Base-by-base conservation (phyloP, 2,113 vertebrate species). In the Pungitius pungitius region DNA sequence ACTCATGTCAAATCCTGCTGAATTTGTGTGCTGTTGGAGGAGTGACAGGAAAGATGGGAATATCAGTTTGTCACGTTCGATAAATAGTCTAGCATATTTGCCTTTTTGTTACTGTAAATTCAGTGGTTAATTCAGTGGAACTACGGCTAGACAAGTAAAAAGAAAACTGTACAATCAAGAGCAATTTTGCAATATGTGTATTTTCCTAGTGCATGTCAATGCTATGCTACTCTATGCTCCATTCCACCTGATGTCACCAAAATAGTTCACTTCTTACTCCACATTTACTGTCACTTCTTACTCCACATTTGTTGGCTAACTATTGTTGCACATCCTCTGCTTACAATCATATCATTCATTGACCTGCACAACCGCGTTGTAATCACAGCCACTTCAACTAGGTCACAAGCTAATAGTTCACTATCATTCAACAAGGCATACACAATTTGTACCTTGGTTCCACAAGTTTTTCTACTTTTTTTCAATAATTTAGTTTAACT, bases 41-140 rank as follows among this genome's bases (percentile, higher is more conserved):
- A 85, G 45, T 22, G 26, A 55, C 58, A 13, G 49, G 69, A 77
- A 69, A 67, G 45, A 73, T 67, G 49, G 45, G 68, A 39, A 73
- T 56, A 27, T 33, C 18, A 73, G 20, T 58, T 18, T 56, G 60
- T 58, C 43, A 45, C n/a, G 8, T 57, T n/a, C 17, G 15, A 12
- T 9, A 35, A 51, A 75, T 17, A 17, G 13, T 27, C 11, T 17
- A 17, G 39, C 10, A 55, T n/a, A 6, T 66, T 65, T 35, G 27
- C 3, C 2, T 64, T 55, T 45, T 81, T 73, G 20, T n/a, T n/a
- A n/a, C n/a, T n/a, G n/a, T n/a, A n/a, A n/a, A n/a, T n/a, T n/a
- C n/a, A n/a, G n/a, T n/a, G n/a, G n/a, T n/a, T n/a, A n/a, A n/a
- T n/a, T n/a, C n/a, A n/a, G n/a, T n/a, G n/a, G n/a, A n/a, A n/a